Percentiles rank a stretch among this genome's conserved stretches.
Conservation (phyloP, 2,888 invertebrate species). For the Gastracanthus pulcherrimus region DNA sequence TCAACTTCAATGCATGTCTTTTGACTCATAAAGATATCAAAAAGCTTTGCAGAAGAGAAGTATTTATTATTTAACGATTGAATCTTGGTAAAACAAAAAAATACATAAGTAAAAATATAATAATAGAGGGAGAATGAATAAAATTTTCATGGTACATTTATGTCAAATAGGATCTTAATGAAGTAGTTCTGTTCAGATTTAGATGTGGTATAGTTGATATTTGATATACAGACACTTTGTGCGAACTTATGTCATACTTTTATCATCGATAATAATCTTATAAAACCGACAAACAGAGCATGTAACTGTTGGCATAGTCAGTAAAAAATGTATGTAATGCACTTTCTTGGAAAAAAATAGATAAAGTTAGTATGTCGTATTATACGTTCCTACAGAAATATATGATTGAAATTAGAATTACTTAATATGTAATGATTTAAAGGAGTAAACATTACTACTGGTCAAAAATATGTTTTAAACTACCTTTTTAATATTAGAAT, state of each 20-base stretch:
- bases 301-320: not conserved
- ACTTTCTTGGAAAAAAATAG: not conserved
- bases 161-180: not conserved
- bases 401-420: too few relatives aligned
- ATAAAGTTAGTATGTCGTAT: not conserved
- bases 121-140: not conserved
- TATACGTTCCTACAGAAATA: not conserved
- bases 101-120: too few relatives aligned
- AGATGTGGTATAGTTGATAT: not conserved
- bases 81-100: constrained; percentile 1
- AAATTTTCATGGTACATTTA: not conserved
- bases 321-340: not conserved
- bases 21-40: constrained; percentile 15
- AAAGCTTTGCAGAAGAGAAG: not conserved
- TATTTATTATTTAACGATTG: not conserved
- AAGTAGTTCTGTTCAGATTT: not conserved
- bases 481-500: too few relatives aligned
- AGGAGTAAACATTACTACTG: too few relatives aligned
- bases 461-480: too few relatives aligned
- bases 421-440: too few relatives aligned
- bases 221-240: not conserved
- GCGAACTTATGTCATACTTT: not conserved
- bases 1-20: not conserved
- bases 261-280: constrained; percentile 6
- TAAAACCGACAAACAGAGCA: not conserved